phyloP scores from a whole-genome alignment of 2,888 invertebrate genomes.

The Cyrtodaria siliqua region DNA sequence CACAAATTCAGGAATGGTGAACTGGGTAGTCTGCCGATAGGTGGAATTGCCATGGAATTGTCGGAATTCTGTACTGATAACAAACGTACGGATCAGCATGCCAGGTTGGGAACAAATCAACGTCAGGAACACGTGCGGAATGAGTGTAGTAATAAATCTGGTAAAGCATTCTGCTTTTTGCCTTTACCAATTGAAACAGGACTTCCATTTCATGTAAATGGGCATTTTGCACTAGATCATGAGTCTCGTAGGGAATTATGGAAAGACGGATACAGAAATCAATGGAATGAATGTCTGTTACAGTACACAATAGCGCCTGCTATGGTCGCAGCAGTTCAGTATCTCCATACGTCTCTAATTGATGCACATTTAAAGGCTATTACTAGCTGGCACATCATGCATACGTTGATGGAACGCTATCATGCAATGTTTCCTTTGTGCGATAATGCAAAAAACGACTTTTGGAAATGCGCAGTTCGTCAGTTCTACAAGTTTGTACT shows the following conservation, averaged over 20 bases:
- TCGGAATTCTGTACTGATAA: not conserved
- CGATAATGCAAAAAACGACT: slow-evolving; percentile 11
- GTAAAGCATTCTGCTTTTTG: slow-evolving; percentile 66
- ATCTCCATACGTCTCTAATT: slow-evolving; percentile 17
- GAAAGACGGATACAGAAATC: slow-evolving; percentile 36
- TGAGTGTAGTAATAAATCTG: too few species aligned
- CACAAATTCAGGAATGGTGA: slow-evolving; percentile 62
- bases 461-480: slow-evolving; percentile 31
- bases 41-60: slow-evolving; percentile 69
- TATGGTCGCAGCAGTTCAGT: slow-evolving; percentile 63
- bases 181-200: slow-evolving; percentile 79
- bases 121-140: not conserved
- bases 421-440: slow-evolving; percentile 28
- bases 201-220: slow-evolving; percentile 81
- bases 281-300: slow-evolving; percentile 80
- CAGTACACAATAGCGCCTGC: slow-evolving; percentile 72
- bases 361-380: not conserved
- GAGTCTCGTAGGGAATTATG: slow-evolving; percentile 70
- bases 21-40: slow-evolving; percentile 69
- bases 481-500: slow-evolving; percentile 12
- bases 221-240: slow-evolving; percentile 78
- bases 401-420: not conserved
- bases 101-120: not conserved
- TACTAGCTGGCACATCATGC: not conserved
- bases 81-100: not conserved